These are phyloP conservation scores for Leucoraja erinaceus DNA, from an alignment of 2,113 vertebrate species.

Conservation along the genomic window DNA sequence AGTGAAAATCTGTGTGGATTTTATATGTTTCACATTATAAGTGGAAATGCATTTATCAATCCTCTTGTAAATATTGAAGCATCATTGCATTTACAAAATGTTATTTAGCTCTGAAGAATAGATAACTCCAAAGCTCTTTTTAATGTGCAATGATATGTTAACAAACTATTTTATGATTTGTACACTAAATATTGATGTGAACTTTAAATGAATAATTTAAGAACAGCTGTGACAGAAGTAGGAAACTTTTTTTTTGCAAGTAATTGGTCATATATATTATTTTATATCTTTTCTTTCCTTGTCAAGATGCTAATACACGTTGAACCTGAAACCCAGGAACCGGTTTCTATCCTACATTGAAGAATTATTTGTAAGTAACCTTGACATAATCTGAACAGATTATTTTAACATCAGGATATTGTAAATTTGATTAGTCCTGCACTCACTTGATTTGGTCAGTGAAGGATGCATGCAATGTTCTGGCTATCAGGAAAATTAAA, in stretches of 20 bases:
- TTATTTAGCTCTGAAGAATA: conserved; percentile 24
- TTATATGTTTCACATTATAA: not conserved
- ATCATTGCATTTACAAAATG: not conserved
- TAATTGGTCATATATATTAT: not conserved
- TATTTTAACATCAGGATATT: not conserved
- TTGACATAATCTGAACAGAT: not conserved
- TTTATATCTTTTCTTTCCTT: not conserved
- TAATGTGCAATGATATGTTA: not conserved
- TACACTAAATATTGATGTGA: not conserved
- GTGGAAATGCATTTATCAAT: not conserved
- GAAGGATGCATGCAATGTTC: not conserved
- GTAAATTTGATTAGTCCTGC: not conserved
- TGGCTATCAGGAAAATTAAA: not conserved
- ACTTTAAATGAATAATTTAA: conserved; percentile 37
- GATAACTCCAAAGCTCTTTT: not conserved
- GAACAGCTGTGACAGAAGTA: not conserved
- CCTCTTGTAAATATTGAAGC: conserved; percentile 27
- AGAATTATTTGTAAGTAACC: not conserved
- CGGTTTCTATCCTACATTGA: no score
- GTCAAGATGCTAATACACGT: not conserved
- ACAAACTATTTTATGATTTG: not conserved
- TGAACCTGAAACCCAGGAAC: not conserved
- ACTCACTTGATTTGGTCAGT: not conserved
- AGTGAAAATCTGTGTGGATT: not conserved
- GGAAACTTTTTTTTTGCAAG: not conserved